Base-by-base conservation (phyloP, 2,888 invertebrate genomes). In the Thecophora atra region DNA sequence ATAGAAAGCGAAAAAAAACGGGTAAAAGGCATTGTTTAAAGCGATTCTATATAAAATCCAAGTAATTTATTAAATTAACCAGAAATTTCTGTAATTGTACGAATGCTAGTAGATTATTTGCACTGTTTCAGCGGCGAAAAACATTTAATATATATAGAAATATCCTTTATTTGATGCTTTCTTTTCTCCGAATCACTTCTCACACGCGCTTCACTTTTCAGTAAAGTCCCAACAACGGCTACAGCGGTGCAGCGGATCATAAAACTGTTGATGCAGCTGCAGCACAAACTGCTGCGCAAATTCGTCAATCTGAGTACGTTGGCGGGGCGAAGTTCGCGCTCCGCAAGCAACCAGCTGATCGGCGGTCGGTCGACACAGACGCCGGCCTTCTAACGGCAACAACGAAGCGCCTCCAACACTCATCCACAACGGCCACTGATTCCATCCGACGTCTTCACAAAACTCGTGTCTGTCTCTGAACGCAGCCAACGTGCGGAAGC, bases 261-360 rank as follows among this genome's bases (percentile, higher is more conserved):
- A 76, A 81, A 85, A 83, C 79, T 86, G 81, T 84, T 85, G 78
- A 86, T 86, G 82, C 83, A 83, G 84, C 77, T 83, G 80, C 84
- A 86, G 81, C 82, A 83, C 74, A 86, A 87, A 79, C 75, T 86
- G 85, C 81, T 87, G 80, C 84, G 84, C 63, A 82, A 82, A 76
- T 80, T 84, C 75, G 81, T 81, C 73, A 81, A 79, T 79, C 77
- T 76, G 77, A 81, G 79, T 80, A 81, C 82, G 75, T 79, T 83
- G 76, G 81, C 79, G 72, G 78, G 77, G 75, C 80, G 77, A 80
- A 65, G n/a, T 47, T 56, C 24, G 11, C 8, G 6, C 13, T 37
- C 52, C 69, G 56, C 19, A 28, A 70, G n/a, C n/a, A 47, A 11
- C 37, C 56, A 28, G 28, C 37, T 60, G 8, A 7, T 30, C n/a